Evolutionary conservation across 2,797 vertebrate genomes (phyloP).

Genomic region (Adrianichthys oophorus): DNA sequence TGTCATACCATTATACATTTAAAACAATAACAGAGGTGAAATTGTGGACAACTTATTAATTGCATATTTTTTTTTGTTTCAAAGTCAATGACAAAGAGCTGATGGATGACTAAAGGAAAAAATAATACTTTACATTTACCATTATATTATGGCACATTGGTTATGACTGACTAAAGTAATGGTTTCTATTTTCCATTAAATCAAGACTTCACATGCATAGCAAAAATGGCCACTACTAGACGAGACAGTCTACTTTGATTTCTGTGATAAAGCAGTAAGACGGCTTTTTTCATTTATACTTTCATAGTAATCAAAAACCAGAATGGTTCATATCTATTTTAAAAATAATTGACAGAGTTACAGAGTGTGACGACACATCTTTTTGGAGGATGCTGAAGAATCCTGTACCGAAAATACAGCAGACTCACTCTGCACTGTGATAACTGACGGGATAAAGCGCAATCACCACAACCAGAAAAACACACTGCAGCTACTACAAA

Average conservation of each 20-base stretch:
- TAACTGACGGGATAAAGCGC: not conserved
- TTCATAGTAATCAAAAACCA: too few relatives aligned
- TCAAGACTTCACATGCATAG: slow-evolving; percentile 18
- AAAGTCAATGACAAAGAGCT: too few relatives aligned
- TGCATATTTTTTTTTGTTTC: slow-evolving; percentile 6
- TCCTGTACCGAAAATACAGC: slow-evolving; percentile 46
- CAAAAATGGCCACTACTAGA: not conserved
- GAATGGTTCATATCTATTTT: too few relatives aligned
- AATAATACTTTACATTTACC: slow-evolving; percentile 15
- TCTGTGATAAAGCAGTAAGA: slow-evolving; percentile 2
- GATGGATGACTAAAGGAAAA: slow-evolving; percentile 27
- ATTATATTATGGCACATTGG: slow-evolving; percentile 6
- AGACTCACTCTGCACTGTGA: slow-evolving; percentile 22
- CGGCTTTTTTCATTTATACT: slow-evolving; percentile 1
- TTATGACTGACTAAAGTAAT: slow-evolving; percentile 8
- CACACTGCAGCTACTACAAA: not conserved
- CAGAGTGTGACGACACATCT: slow-evolving; percentile 4
- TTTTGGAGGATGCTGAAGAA: slow-evolving; percentile 34
- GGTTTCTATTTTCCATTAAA: slow-evolving; percentile 19
- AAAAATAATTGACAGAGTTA: slow-evolving; percentile 1
- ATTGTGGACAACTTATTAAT: not conserved
- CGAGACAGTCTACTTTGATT: not conserved
- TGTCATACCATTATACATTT: not conserved
- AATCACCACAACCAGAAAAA: slow-evolving; percentile 17
- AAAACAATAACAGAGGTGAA: not conserved